These are phyloP conservation scores for Solen grandis DNA, from an alignment of 1,140 invertebrate genomes.

Conservation along the genomic window DNA sequence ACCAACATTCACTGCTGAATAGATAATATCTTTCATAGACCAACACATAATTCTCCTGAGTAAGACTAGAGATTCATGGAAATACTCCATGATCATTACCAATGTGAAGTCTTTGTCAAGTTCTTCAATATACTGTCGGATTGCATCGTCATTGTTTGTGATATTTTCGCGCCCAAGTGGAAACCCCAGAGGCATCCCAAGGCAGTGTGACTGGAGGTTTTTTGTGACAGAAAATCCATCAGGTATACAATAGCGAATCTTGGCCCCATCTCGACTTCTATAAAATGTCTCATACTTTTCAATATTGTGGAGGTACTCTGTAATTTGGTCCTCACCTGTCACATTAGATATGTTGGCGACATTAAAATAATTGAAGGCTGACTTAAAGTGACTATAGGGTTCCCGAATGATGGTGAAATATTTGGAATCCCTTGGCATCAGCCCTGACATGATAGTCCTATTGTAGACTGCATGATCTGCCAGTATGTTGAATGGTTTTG, in stretches of 20 bases:
- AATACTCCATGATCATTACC: conserved; percentile 83
- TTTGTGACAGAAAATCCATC: conserved; percentile 71
- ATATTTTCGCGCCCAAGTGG: conserved; percentile 61
- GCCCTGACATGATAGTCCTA: conserved; percentile 60
- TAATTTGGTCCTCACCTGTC: conserved; percentile 51
- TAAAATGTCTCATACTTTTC: conserved; percentile 70
- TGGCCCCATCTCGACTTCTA: conserved; percentile 42
- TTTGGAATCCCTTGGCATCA: conserved; percentile 68
- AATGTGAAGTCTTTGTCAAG: conserved; percentile 79
- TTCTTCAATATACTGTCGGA: conserved; percentile 59
- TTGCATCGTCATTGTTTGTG: conserved; percentile 8
- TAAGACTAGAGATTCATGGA: conserved; percentile 83
- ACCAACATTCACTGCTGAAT: conserved; percentile 53
- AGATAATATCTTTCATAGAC: conserved; percentile 72
- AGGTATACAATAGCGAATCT: conserved; percentile 67
- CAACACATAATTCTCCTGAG: conserved; percentile 82
- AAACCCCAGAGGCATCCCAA: conserved; percentile 72
- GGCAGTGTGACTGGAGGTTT: conserved; percentile 70
- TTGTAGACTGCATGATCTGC: conserved; percentile 75
- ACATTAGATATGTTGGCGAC: conserved; percentile 60
- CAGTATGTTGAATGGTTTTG: conserved; percentile 68
- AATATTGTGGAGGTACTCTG: conserved; percentile 68
- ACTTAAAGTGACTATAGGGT: conserved; percentile 71
- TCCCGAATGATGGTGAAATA: conserved; percentile 76
- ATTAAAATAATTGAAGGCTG: conserved; percentile 72